Evolutionary conservation across 2,888 invertebrate genomes (phyloP).

Genomic region (Cosmopolites sordidus): DNA sequence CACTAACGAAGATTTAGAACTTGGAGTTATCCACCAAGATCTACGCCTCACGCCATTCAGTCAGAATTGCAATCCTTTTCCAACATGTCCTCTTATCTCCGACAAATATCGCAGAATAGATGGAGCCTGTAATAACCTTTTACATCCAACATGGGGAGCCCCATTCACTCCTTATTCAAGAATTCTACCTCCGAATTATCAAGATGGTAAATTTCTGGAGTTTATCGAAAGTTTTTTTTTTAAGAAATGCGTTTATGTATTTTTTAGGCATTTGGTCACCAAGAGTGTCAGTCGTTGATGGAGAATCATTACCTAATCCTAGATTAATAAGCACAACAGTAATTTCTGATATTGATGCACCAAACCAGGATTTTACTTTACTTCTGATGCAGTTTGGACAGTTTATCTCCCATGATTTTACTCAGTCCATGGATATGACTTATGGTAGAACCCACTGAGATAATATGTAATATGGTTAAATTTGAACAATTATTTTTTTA

Average conservation of each 20-base stretch:
- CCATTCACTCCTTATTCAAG: conserved; percentile 62
- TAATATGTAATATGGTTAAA: no score
- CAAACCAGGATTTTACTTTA: conserved; percentile 60
- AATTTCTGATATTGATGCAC: conserved; percentile 56
- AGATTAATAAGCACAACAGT: conserved; percentile 63
- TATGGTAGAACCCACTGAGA: no score
- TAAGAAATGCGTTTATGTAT: no score
- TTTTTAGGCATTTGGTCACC: conserved; percentile 58
- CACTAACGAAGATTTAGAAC: conserved; percentile 48
- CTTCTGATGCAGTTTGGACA: conserved; percentile 78
- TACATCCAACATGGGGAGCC: conserved; percentile 67
- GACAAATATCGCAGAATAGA: conserved; percentile 66
- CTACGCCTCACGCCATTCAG: conserved; percentile 48
- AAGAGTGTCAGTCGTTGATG: conserved; percentile 52
- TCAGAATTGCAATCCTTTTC: conserved; percentile 43
- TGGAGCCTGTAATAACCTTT: conserved; percentile 79
- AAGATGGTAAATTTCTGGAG: conserved; percentile 54
- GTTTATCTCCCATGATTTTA: conserved; percentile 71
- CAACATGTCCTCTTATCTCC: conserved; percentile 47
- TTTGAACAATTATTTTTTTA: conserved; percentile 37
- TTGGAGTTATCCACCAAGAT: conserved; percentile 47
- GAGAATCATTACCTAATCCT: conserved; percentile 59
- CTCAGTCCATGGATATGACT: conserved; percentile 65
- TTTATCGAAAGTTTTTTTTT: background rate
- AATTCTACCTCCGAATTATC: conserved; percentile 62